Evolutionary conservation across 2,888 invertebrate genomes (phyloP).

Genomic region (Netelia fuscicornis): DNA sequence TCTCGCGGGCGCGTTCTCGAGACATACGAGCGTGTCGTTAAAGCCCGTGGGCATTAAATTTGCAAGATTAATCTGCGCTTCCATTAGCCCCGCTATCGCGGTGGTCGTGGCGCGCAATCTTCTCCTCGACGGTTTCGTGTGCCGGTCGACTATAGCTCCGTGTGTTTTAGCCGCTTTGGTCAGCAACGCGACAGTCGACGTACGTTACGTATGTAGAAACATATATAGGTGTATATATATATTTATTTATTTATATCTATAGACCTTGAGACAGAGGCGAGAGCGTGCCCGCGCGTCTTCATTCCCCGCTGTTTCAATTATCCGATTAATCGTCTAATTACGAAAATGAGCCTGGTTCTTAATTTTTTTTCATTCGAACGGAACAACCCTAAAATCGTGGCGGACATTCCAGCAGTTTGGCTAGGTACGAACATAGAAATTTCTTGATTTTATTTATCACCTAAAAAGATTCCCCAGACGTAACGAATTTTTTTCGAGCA

Average conservation of each 20-base stretch:
- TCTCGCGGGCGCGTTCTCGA: constrained; percentile 38
- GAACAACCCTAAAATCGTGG: too few relatives aligned
- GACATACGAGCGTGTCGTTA: constrained; percentile 74
- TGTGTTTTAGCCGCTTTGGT: constrained; percentile 47
- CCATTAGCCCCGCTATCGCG: constrained; percentile 76
- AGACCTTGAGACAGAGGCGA: not conserved
- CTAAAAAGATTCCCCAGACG: too few relatives aligned
- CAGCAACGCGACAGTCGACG: constrained; percentile 24
- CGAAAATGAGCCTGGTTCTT: not conserved
- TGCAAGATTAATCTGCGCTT: constrained; percentile 79
- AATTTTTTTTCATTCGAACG: not conserved
- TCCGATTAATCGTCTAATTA: constrained; percentile 64
- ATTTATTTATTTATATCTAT: not conserved
- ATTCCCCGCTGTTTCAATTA: constrained; percentile 56
- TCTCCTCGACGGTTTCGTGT: constrained; percentile 49
- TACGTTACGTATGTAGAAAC: constrained; percentile 21
- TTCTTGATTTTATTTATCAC: too few relatives aligned
- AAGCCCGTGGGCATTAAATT: constrained; percentile 76
- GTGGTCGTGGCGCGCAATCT: constrained; percentile 65
- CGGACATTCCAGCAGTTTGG: too few relatives aligned
- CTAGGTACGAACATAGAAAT: too few relatives aligned
- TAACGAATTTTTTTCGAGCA: too few relatives aligned
- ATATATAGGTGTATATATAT: not conserved
- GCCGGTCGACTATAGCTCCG: constrained; percentile 9
- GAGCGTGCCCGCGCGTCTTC: constrained; percentile 15